Conservation (phyloP, 2,113 vertebrate species). For the Lepidothrix coronata region DNA sequence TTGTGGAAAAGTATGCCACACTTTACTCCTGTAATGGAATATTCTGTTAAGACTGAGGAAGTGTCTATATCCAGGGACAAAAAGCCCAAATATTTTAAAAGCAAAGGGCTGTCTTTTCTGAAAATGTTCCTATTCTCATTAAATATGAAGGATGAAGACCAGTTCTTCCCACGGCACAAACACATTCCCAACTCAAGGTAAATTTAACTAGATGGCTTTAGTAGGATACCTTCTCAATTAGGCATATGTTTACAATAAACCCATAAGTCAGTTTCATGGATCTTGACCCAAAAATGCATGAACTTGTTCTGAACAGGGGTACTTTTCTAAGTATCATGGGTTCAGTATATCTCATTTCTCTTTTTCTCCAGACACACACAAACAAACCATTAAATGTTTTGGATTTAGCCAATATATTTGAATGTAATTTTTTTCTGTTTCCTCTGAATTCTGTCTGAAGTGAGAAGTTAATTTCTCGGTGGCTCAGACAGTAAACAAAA, state of each 20-base stretch:
- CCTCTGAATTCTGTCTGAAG: not conserved
- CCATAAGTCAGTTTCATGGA: not conserved
- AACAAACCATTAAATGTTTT: conserved; percentile 4
- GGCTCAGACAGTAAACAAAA: not conserved
- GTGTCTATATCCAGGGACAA: conserved; percentile 31
- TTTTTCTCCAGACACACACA: not conserved
- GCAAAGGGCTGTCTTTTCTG: not conserved
- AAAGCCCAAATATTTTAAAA: conserved; percentile 29
- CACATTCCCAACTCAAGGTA: not conserved
- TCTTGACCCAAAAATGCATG: not conserved
- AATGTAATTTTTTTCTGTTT: not conserved
- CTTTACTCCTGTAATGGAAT: conserved; percentile 42
- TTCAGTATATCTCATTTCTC: not conserved
- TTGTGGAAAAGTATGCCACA: conserved; percentile 28
- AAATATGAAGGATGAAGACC: conserved; percentile 21
- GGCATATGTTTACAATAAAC: not conserved
- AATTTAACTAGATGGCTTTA: not conserved
- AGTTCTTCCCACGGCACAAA: not conserved
- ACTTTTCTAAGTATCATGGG: not conserved
- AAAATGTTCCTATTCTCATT: not conserved
- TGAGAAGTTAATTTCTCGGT: not conserved
- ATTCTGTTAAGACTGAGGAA: not conserved
- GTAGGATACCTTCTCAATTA: not conserved
- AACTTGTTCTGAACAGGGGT: not conserved
- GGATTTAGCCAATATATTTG: conserved; percentile 13